Base-by-base conservation (phyloP, 2,797 vertebrate genomes). In the Sebastes kiyomatsui region DNA sequence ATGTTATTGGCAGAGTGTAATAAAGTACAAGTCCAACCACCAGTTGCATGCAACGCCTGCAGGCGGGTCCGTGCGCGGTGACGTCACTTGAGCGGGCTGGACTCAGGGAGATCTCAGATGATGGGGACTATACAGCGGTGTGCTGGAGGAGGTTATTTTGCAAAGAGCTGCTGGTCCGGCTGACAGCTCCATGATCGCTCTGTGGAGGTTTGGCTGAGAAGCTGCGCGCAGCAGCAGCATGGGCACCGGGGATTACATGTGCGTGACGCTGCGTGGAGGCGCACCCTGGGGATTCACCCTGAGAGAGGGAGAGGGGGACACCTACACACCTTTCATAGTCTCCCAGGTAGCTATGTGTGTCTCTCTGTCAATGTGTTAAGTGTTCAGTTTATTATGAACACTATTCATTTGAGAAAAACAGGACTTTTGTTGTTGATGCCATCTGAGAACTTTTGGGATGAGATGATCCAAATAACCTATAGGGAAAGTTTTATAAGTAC, bases 251-350 rank as follows among this genome's bases (percentile, higher is more conserved):
- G 97, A 99, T 93, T 98, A 97, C 92, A 94, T 98, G 91, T 97
- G 97, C 92, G 90, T 99, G 55, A 97, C 97, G 65, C 96, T 99
- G 96, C 96, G 93, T 3, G 98, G 97, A 79, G 97, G 96, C 72
- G 96, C 96, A 10, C 98, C 98, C 72, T 99, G 99, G 99, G 98
- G 99, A 58, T 99, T 99, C 95, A 94, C 94, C 71, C 79, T 99
- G 89, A 92, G 95, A 83, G 96, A 97, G 87, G 97, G 96, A 93
- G 96, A 95, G 49, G 90, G 86, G 87, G 97, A 97, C 75, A 89
- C 95, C 83, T 94, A 96, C 79, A 96, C 94, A 92, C 95, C 96
- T 64, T 84, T 99, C 55, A 94, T 97, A 59, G 96, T 98, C 28
- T 96, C 96, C 27, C 97, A 99, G 99, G 99, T 99, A 97, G 81